Base-by-base conservation (phyloP, 1,140 invertebrate genomes). In the Sarcophaga bullata region DNA sequence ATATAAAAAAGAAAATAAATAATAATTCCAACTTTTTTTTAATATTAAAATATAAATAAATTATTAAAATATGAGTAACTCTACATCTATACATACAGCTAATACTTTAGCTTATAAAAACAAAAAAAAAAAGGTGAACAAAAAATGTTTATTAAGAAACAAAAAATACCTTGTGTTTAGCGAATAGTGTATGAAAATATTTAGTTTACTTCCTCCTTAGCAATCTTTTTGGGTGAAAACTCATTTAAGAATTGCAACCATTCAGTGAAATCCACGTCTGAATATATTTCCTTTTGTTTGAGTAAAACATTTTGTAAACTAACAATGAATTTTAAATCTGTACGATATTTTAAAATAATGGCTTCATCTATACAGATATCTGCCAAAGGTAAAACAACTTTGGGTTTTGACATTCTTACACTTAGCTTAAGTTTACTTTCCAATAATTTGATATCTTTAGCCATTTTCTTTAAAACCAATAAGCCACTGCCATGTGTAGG, bases 331-430 rank as follows among this genome's bases (percentile, higher is more conserved):
- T 84, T 84, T 19, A 84, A 81, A 83, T 84, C 84, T 11, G 19
- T 81, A 7, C 84, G 82, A 83, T 83, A 84, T 62, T 83, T 76
- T 15, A 50, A 47, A 19, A 81, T 62, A 19, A 83, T 73, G 49
- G 81, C 80, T 13, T 81, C 73, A 83, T 84, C 82, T 15, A 84
- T 81, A 11, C 80, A 83, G 17, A 84, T 84, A 73, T 84, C 82
- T n/a, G 81, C 62, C 13, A 80, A 72, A 48, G 80, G 73, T 17
- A 83, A 73, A 83, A 83, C 82, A 47, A 84, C 75, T 62, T 83
- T 73, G 6, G 80, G 73, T 37, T 73, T 81, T 11, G 72, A 54
- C 17, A 84, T 76, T 48, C 72, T 68, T 9, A 81, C 82, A 0
- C 72, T 73, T 25, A 81, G 47, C 15, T 62, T 50, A 7, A 84